Evolutionary conservation across 2,797 vertebrate genomes (phyloP), one percentile per base, ranked within the genome.

Genomic region (Lycodopsis pacificus): DNA sequence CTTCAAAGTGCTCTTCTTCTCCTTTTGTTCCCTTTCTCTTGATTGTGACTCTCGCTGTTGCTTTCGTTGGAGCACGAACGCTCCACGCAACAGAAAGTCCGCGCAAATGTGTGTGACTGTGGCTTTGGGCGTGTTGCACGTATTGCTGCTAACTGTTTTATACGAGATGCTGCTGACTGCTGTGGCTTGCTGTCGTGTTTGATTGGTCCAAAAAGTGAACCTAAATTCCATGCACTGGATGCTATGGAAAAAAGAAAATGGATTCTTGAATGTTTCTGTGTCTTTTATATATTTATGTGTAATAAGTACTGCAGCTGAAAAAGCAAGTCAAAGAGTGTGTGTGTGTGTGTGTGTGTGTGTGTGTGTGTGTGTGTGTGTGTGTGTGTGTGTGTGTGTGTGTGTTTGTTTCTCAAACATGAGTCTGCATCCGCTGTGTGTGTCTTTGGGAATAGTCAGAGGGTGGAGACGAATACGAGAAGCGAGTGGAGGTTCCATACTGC

Each of bases 341-440:
- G 53, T 56, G 25, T 56, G 25, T 56, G 25, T 30, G 25, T 57
- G 25, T 57, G 63, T 82, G 74, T 61, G 1, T 61, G 48, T 63
- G 20, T 59, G 38, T 99, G 98, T 19, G 97, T 97, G 94, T 97
- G 97, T 83, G 63, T 82, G 74, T 61, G n/a, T n/a, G n/a, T n/a
- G n/a, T n/a, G n/a, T 56, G 25, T 56, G 25, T 30, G 25, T 56
- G 25, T 56, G 32, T 51, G 63, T 82, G 74, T 61, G 1, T 61
- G 48, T 63, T 22, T 59, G 38, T 77, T 80, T 80, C 85, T 96
- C 96, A 98, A 89, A 98, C 97, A 6, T 98, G 98, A 76, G 98
- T 99, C 96, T 99, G 98, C 97, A 98, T 99, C 85, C 97, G 91
- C 91, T 99, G 98, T 19, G 97, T 97, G 94, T 97, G 97, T 83